These are phyloP conservation scores for Oryzias sinensis DNA, from an alignment of 2,797 vertebrate genomes.

Conservation along the genomic window DNA sequence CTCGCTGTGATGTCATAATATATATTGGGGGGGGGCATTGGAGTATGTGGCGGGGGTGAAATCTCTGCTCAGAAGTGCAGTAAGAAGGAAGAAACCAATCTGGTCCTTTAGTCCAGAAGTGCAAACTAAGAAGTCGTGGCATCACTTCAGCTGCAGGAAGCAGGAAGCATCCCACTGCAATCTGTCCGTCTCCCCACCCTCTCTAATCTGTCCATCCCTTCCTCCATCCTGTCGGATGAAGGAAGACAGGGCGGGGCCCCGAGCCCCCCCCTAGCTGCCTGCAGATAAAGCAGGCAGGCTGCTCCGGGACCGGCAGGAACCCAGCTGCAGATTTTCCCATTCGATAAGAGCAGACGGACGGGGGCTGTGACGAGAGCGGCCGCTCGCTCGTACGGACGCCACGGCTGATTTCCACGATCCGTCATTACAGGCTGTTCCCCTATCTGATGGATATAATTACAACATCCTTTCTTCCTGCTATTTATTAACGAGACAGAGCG, in stretches of 20 bases:
- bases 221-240: constrained; percentile 42
- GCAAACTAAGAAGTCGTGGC: constrained; percentile 21
- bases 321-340: constrained; percentile 73
- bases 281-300: constrained; percentile 61
- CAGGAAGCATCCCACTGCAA: constrained; percentile 44
- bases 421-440: constrained; percentile 28
- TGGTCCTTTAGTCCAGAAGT: constrained; percentile 11
- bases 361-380: constrained; percentile 21
- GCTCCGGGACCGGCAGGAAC: constrained; percentile 58
- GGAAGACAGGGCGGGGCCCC: constrained; percentile 37
- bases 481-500: background rate
- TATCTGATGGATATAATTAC: constrained; percentile 28
- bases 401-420: constrained; percentile 20
- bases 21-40: no score
- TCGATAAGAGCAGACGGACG: constrained; percentile 63
- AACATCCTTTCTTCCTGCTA: constrained; percentile 26
- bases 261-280: constrained; percentile 30
- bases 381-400: constrained; percentile 8
- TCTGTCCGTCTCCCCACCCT: constrained; percentile 28
- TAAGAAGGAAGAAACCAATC: no score
- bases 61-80: no score
- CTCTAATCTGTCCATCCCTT: constrained; percentile 23
- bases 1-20: no score
- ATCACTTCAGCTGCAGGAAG: constrained; percentile 27
- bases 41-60: no score